These are phyloP conservation scores for Axea sp. DNA, from an alignment of 2,888 invertebrate genomes.

Conservation along the genomic window DNA sequence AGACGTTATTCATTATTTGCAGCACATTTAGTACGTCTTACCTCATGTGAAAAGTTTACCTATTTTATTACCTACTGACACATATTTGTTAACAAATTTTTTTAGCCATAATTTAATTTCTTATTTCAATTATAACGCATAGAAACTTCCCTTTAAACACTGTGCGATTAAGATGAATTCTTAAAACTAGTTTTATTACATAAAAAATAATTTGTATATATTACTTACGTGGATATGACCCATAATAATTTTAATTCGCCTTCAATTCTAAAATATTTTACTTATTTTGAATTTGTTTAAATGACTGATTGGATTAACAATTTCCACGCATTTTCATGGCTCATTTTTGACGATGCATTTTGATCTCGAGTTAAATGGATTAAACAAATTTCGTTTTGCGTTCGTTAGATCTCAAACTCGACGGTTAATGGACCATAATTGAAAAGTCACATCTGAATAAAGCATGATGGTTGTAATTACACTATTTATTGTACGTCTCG, in stretches of 20 bases:
- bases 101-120: background rate
- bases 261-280: too few relatives aligned
- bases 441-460: constrained; percentile 44
- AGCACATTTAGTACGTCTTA: constrained; percentile 27
- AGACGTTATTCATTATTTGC: constrained; percentile 24
- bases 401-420: constrained; percentile 21
- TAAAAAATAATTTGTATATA: too few relatives aligned
- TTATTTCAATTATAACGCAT: too few relatives aligned
- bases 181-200: too few relatives aligned
- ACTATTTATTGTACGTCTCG: constrained; percentile 33
- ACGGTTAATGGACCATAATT: constrained; percentile 35
- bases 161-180: too few relatives aligned
- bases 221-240: too few relatives aligned
- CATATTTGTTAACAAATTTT: constrained; percentile 4
- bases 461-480: constrained; percentile 40
- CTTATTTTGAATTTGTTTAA: background rate
- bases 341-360: too few relatives aligned
- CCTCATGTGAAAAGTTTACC: constrained; percentile 18
- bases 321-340: too few relatives aligned
- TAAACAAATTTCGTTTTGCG: constrained; percentile 43
- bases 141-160: too few relatives aligned
- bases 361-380: constrained; percentile 11
- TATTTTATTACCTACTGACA: constrained; percentile 21
- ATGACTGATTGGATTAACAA: too few relatives aligned
- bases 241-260: too few relatives aligned